A percentile compares a stretch with the other conserved stretches of the same genome.
phyloP scores from a whole-genome alignment of 2,797 vertebrate species.

The Babyrousa celebensis region DNA sequence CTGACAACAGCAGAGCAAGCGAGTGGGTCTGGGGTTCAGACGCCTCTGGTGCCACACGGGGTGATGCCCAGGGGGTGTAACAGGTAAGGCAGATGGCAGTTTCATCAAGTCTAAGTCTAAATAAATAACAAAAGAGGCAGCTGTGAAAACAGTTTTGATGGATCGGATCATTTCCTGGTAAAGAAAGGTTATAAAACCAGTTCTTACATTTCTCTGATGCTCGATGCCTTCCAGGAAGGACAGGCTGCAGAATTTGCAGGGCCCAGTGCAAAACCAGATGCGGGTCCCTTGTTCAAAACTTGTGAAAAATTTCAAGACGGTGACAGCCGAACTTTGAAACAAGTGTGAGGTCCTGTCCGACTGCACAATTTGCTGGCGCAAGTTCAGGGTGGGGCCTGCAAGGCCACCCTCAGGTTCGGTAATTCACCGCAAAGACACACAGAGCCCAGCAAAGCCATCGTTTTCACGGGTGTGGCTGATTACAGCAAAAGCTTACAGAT shows the following conservation, averaged over 20 bases:
- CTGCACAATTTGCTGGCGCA: too few relatives aligned
- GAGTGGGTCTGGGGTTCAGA: background rate
- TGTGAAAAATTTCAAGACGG: background rate
- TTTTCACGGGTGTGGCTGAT: background rate
- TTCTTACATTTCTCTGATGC: background rate
- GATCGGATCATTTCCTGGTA: background rate
- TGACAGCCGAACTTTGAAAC: background rate
- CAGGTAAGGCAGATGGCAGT: background rate
- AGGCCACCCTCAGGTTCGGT: background rate
- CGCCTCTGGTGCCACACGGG: background rate
- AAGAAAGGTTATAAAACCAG: background rate
- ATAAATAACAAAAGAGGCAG: background rate
- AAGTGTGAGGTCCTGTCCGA: rapidly evolving
- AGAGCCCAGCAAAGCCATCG: background rate
- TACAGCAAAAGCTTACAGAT: background rate
- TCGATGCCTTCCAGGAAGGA: background rate
- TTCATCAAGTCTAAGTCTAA: background rate
- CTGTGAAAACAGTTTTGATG: conserved; percentile 46
- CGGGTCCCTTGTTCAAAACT: background rate
- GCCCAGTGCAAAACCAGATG: background rate
- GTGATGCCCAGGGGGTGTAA: background rate
- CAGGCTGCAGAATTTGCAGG: background rate
- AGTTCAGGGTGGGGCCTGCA: background rate
- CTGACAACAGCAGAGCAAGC: background rate
- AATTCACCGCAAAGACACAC: background rate